Evolutionary conservation across 2,888 invertebrate species (phyloP).

Genomic region (Nomada ruficornis): DNA sequence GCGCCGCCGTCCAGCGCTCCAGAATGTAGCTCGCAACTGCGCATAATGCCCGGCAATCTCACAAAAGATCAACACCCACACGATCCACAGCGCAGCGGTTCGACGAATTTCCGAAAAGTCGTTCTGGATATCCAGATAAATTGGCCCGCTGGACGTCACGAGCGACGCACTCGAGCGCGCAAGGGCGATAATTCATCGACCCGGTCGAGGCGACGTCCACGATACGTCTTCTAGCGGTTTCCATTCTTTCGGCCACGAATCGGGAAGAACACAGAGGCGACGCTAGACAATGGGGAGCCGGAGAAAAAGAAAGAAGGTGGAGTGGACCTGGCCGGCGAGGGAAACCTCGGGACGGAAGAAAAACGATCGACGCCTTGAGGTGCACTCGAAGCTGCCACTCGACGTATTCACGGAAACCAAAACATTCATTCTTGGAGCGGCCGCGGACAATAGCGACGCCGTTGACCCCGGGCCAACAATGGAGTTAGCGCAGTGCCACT

Average conservation of each 20-base stretch:
- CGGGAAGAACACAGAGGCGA: slow-evolving; percentile 31
- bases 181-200: slow-evolving; percentile 73
- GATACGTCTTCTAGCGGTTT: slow-evolving; percentile 59
- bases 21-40: not conserved
- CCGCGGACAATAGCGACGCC: slow-evolving; percentile 67
- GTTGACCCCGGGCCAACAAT: slow-evolving; percentile 70
- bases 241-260: slow-evolving; percentile 40
- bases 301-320: slow-evolving; percentile 12
- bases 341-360: slow-evolving; percentile 44
- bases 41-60: slow-evolving; percentile 3
- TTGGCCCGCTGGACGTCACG: slow-evolving; percentile 35
- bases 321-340: not conserved
- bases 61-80: slow-evolving; percentile 15
- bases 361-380: slow-evolving; percentile 37
- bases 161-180: slow-evolving; percentile 26
- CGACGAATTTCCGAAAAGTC: slow-evolving; percentile 1
- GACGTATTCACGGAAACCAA: slow-evolving; percentile 77
- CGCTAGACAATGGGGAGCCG: slow-evolving; percentile 29
- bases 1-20: not conserved
- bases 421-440: slow-evolving; percentile 73
- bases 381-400: slow-evolving; percentile 71
- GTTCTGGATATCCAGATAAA: slow-evolving; percentile 51
- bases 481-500: slow-evolving; percentile 58
- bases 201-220: slow-evolving; percentile 56
- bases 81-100: slow-evolving; percentile 2